These are phyloP conservation scores for Cataglyphis albicans DNA, from an alignment of 2,888 invertebrate genomes.

Conservation along the genomic window DNA sequence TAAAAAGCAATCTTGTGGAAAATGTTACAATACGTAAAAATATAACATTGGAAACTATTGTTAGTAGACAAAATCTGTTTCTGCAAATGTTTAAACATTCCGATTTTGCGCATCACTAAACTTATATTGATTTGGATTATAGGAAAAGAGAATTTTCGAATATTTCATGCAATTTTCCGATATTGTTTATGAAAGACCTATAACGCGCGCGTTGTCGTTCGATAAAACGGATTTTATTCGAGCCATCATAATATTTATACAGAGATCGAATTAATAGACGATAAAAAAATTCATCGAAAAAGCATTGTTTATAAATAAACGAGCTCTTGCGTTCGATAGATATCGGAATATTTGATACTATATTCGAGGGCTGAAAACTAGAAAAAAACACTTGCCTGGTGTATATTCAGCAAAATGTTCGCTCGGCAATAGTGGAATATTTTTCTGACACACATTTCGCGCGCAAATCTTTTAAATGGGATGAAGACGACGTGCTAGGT, in stretches of 20 bases:
- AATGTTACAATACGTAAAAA: conserved; percentile 45
- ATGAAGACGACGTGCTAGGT: conserved; percentile 47
- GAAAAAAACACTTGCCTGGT: conserved; percentile 1
- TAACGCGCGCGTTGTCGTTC: conserved; percentile 18
- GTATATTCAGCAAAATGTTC: conserved; percentile 46
- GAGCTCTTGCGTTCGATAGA: conserved; percentile 20
- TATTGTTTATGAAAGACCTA: conserved; percentile 32
- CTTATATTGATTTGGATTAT: not conserved
- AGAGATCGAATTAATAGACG: conserved; percentile 39
- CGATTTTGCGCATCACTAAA: not conserved
- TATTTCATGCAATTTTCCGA: conserved; percentile 45
- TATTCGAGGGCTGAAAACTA: conserved; percentile 22
- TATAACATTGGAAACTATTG: not conserved
- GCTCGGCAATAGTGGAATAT: conserved; percentile 30
- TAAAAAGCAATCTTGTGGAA: conserved; percentile 64
- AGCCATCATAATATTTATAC: conserved; percentile 42
- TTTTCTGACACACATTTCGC: conserved; percentile 51
- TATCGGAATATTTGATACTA: conserved; percentile 45
- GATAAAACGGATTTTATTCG: conserved; percentile 43
- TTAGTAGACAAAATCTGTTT: not conserved
- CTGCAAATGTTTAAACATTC: not conserved
- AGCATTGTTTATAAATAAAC: conserved; percentile 43
- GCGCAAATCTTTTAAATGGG: conserved; percentile 50
- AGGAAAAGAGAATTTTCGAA: not conserved
- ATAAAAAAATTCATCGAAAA: conserved; percentile 49